These are phyloP conservation scores for Macroglossus sobrinus DNA, from an alignment of 2,113 vertebrate species.

Conservation along the genomic window DNA sequence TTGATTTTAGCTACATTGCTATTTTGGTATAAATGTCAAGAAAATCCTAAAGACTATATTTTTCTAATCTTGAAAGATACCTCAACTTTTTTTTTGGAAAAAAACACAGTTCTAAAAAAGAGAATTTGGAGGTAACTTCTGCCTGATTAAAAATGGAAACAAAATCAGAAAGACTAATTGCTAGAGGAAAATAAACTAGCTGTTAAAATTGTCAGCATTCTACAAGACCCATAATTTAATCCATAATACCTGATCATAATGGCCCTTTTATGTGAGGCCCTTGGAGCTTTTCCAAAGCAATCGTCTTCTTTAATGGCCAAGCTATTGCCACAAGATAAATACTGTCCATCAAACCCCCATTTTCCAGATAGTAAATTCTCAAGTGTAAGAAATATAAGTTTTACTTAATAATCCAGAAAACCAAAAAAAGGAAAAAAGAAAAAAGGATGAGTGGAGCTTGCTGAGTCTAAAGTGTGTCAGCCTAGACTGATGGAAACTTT, in stretches of 20 bases:
- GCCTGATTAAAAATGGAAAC: constrained; percentile 40
- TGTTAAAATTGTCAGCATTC: constrained; percentile 21
- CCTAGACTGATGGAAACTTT: background rate
- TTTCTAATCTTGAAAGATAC: constrained; percentile 69
- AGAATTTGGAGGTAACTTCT: background rate
- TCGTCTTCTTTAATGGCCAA: constrained; percentile 40
- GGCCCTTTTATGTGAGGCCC: constrained; percentile 24
- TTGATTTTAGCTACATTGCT: constrained; percentile 72
- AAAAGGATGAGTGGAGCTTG: background rate
- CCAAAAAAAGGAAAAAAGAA: background rate
- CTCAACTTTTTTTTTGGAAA: background rate
- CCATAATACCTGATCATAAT: constrained; percentile 7
- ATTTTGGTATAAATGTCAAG: constrained; percentile 78
- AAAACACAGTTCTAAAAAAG: constrained; percentile 20
- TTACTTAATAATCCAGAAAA: constrained; percentile 41
- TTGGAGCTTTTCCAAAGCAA: constrained; percentile 25
- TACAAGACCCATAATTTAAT: constrained; percentile 8
- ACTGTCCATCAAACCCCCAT: constrained; percentile 22
- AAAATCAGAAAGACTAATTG: constrained; percentile 7
- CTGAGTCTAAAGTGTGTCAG: background rate
- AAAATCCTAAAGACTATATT: constrained; percentile 62
- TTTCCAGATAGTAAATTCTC: constrained; percentile 59
- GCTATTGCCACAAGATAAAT: background rate
- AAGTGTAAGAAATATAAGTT: constrained; percentile 35
- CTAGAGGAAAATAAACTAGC: background rate